Evolutionary conservation across 2,888 invertebrate species (phyloP).

Genomic region (Spodoptera littoralis): DNA sequence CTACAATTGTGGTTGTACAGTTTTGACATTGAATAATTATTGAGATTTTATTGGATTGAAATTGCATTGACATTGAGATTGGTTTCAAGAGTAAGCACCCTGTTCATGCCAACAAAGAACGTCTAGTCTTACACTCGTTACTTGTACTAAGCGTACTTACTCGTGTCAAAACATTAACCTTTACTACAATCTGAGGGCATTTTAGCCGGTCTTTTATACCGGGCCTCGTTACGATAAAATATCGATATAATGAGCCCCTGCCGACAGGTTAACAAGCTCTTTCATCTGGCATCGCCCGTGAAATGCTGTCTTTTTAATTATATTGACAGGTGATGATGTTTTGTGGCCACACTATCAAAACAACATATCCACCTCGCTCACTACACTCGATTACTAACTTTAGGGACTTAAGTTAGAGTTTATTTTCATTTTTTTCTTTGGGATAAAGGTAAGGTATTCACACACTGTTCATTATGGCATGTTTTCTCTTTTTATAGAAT

Average conservation of each 20-base stretch:
- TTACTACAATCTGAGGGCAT: slow-evolving; percentile 39
- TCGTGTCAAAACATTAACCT: slow-evolving; percentile 61
- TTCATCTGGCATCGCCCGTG: slow-evolving; percentile 73
- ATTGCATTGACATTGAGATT: no score
- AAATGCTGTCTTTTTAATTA: slow-evolving; percentile 77
- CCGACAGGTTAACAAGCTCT: slow-evolving; percentile 78
- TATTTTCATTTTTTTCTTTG: not conserved
- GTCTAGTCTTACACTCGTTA: no score
- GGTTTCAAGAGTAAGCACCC: no score
- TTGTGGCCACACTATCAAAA: slow-evolving; percentile 43
- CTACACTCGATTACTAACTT: slow-evolving; percentile 14
- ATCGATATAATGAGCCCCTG: slow-evolving; percentile 75
- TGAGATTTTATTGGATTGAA: no score
- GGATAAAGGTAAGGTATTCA: slow-evolving; percentile 9
- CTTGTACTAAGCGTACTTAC: slow-evolving; percentile 2
- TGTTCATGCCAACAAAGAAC: no score
- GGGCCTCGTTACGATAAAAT: slow-evolving; percentile 75
- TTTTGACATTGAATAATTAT: no score
- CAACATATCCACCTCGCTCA: slow-evolving; percentile 3
- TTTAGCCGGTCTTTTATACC: slow-evolving; percentile 58
- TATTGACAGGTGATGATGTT: slow-evolving; percentile 77
- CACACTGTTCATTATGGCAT: slow-evolving; percentile 44
- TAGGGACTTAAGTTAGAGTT: slow-evolving; percentile 11
- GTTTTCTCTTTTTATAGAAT: slow-evolving; percentile 56
- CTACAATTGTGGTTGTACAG: no score